Evolutionary conservation across 2,113 vertebrate genomes (phyloP), one percentile per base, ranked within the genome.

Genomic region (Dinomys branickii): DNA sequence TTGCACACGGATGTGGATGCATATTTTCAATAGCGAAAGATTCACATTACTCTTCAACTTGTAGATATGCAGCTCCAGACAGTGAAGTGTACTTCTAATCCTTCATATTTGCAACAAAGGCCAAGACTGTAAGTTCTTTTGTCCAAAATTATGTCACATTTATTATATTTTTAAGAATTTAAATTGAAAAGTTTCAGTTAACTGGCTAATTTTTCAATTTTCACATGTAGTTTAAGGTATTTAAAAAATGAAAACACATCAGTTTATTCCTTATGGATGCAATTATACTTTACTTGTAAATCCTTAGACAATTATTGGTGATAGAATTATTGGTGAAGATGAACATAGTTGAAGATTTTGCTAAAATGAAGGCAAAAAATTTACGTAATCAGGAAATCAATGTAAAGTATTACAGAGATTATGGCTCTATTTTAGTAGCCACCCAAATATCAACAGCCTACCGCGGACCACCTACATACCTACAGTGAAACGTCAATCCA

Each of bases 261-360:
- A 56, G 30, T 81, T 81, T 96, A 67, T 88, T 94, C 28, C 69
- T 8, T 12, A 81, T n/a, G 17, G 67, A 56, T 69, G 63, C 20
- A 91, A 33, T 63, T 81, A 28, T 20, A 50, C 88, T 95, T 85
- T 88, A 67, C 67, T 67, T 88, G 84, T 84, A 33, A 91, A 77
- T 77, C 17, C 56, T 75, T 61, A 75, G 7, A 26, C 52, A 77
- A 69, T 71, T 82, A 87, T 82, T 69, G 9, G 65, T 38, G 54
- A 20, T 50, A 80, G 17, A 87, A 94, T 61, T 26, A 61, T 61
- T 26, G 59, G 59, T 78, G 44, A 85, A 90, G 58, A 81, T 67
- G 20, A 71, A 78, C 9, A 24, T 26, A 73, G 13, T 85, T 91
- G 38, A 91, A 81, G 50, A 82, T 69, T 93, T 81, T 54, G 52